Conservation (phyloP, 1,140 invertebrate genomes). For the Theocolax elegans region DNA sequence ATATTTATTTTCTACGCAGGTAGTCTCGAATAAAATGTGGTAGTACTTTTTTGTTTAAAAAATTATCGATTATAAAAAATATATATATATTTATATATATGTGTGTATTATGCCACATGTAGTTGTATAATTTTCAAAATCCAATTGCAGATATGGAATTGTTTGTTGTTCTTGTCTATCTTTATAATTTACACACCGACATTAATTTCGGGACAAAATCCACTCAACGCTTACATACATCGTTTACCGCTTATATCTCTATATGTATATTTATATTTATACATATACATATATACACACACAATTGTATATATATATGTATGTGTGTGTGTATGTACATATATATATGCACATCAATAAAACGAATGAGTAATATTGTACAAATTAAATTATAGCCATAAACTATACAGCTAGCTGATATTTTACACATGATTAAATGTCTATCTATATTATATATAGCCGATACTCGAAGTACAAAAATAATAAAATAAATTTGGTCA, state of each 20-base stretch:
- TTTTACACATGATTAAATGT: slow-evolving; percentile 34
- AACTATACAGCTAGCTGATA: slow-evolving; percentile 20
- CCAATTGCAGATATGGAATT: not conserved
- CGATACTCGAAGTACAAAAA: slow-evolving; percentile 31
- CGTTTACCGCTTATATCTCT: not conserved
- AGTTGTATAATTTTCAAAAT: slow-evolving; percentile 1
- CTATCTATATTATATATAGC: slow-evolving; percentile 19
- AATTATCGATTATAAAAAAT: slow-evolving; percentile 29
- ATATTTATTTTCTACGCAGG: slow-evolving; percentile 3
- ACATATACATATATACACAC: too few relatives aligned
- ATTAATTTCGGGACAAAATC: slow-evolving; percentile 14
- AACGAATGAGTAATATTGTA: slow-evolving; percentile 19
- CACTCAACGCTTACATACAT: not conserved
- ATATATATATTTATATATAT: too few relatives aligned
- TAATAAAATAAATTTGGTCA: slow-evolving; percentile 37
- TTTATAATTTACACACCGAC: not conserved
- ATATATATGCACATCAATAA: not conserved
- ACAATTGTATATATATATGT: too few relatives aligned
- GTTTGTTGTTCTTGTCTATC: not conserved
- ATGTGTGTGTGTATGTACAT: too few relatives aligned
- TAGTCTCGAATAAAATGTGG: not conserved
- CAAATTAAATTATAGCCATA: slow-evolving; percentile 26
- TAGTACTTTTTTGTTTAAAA: slow-evolving; percentile 21
- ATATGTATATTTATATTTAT: too few relatives aligned
- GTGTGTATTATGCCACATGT: too few relatives aligned